Evolutionary conservation across 2,797 vertebrate species (phyloP).

Genomic region (Tiaroga cobitis): DNA sequence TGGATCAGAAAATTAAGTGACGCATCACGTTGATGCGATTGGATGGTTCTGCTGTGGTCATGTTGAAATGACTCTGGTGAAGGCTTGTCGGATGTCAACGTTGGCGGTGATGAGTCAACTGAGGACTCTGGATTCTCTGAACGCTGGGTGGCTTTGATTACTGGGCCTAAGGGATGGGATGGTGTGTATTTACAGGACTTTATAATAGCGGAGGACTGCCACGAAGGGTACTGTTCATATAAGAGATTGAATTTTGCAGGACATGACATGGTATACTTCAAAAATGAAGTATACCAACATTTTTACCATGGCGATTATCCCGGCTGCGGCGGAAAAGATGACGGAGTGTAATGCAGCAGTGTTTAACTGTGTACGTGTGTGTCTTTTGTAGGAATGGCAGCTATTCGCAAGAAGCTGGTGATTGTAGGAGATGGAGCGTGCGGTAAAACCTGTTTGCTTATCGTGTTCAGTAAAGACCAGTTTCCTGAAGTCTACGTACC

Average conservation of each 20-base stretch:
- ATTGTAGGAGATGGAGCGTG: slow-evolving; percentile 98
- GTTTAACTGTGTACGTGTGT: slow-evolving; percentile 29
- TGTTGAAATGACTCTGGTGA: slow-evolving; percentile 4
- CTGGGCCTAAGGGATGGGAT: neutral
- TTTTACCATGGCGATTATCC: slow-evolving; percentile 33
- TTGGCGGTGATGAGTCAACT: slow-evolving; percentile 19
- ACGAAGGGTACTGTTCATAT: neutral
- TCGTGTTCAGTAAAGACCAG: slow-evolving; percentile 99
- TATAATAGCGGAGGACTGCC: neutral
- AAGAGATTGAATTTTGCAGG: neutral
- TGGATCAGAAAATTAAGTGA: slow-evolving; percentile 20
- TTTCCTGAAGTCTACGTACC: slow-evolving; percentile 98
- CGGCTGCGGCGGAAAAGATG: neutral
- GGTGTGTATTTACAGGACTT: slow-evolving; percentile 19
- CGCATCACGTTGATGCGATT: neutral
- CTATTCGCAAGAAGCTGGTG: slow-evolving; percentile 98
- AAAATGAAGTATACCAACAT: slow-evolving; percentile 18
- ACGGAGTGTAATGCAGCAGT: slow-evolving; percentile 23
- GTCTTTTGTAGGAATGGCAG: slow-evolving; percentile 87
- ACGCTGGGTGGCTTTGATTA: slow-evolving; percentile 12
- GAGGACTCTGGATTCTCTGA: neutral
- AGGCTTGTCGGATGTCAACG: slow-evolving; percentile 6
- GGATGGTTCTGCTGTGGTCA: slow-evolving; percentile 3
- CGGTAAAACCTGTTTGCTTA: slow-evolving; percentile 98
- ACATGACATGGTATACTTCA: neutral